Percentiles rank a stretch among this genome's conserved stretches.
phyloP scores from a whole-genome alignment of 2,888 invertebrate species.

The Dinocampus coccinellae region DNA sequence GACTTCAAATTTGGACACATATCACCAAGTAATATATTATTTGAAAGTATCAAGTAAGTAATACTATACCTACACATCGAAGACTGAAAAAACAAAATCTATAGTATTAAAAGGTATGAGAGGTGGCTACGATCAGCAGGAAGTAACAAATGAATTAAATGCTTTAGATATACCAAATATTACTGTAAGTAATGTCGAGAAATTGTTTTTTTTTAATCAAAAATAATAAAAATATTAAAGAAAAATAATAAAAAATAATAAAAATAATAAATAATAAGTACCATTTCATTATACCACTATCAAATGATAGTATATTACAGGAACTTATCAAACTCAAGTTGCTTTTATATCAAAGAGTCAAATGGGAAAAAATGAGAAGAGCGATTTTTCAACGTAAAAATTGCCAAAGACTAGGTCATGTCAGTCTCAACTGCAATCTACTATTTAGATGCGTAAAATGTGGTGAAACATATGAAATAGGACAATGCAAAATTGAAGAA shows the following conservation, averaged over 20 bases:
- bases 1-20: too few species aligned
- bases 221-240: background rate
- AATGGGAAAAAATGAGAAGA: background rate
- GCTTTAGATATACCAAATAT: too few species aligned
- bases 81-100: too few species aligned
- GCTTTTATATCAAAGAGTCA: background rate
- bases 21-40: too few species aligned
- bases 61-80: too few species aligned
- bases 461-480: background rate
- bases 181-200: too few species aligned
- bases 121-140: too few species aligned
- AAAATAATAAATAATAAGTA: background rate
- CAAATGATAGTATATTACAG: background rate
- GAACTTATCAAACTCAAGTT: background rate
- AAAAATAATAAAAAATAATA: background rate
- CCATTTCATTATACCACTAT: background rate
- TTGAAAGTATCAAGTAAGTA: too few species aligned
- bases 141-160: too few species aligned
- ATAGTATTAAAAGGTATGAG: too few species aligned
- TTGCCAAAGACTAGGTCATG: constrained; percentile 4
- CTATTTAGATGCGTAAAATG: constrained; percentile 13
- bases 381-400: constrained; percentile 8
- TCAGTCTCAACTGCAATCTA: constrained; percentile 2
- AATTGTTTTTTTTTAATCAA: too few species aligned
- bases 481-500: background rate